Evolutionary conservation across 2,113 vertebrate genomes (phyloP).

Genomic region (Baryphthengus martii): DNA sequence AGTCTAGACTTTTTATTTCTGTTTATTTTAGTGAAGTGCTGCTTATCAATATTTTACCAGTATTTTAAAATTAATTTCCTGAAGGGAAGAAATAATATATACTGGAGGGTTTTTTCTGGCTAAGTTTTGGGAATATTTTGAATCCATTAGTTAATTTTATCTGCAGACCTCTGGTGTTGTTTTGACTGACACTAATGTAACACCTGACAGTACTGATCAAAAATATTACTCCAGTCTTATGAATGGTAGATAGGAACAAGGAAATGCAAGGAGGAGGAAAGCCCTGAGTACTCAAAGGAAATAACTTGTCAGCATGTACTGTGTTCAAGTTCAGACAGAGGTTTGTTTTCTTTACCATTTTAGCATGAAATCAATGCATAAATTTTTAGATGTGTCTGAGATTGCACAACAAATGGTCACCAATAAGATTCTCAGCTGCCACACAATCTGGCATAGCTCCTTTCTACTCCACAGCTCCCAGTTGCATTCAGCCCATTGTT

Average conservation of each 20-base stretch:
- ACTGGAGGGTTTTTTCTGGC: not conserved
- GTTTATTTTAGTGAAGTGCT: not conserved
- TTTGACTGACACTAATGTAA: not conserved
- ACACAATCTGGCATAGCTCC: slow-evolving; percentile 59
- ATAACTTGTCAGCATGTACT: not conserved
- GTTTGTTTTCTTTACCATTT: not conserved
- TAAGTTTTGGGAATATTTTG: not conserved
- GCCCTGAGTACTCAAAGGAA: not conserved
- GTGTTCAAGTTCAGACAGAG: not conserved
- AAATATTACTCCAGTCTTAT: not conserved
- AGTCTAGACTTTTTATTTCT: not conserved
- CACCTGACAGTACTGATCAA: not conserved
- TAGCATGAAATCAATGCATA: slow-evolving; percentile 30
- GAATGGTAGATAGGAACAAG: not conserved
- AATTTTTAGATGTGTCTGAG: slow-evolving; percentile 35
- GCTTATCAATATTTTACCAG: not conserved
- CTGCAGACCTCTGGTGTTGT: not conserved
- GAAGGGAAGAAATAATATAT: not conserved
- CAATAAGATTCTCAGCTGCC: slow-evolving; percentile 65
- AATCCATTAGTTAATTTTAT: not conserved
- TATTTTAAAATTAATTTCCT: not conserved
- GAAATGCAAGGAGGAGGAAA: not conserved
- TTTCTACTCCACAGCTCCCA: slow-evolving; percentile 61
- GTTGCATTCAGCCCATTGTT: slow-evolving; percentile 42
- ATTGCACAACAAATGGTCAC: slow-evolving; percentile 33